A percentile compares a stretch with the other conserved stretches of the same genome.
Conservation (phyloP, 2,888 invertebrate species). For the Drosophila stalkeri region DNA sequence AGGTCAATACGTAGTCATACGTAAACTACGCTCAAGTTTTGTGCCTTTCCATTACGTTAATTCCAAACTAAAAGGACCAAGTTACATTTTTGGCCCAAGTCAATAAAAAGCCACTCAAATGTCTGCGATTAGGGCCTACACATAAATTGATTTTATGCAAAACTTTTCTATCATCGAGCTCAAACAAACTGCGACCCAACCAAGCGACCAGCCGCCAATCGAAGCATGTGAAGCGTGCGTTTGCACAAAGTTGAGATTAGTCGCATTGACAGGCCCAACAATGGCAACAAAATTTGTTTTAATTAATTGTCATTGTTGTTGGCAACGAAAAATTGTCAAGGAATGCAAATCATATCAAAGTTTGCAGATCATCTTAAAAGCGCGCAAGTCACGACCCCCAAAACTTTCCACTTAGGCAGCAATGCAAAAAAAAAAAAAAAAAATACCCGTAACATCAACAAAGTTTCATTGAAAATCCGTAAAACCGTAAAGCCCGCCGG, state of each 20-base stretch:
- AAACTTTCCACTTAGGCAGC: slow-evolving; percentile 66
- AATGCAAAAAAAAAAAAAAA: background rate
- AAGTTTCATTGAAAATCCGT: slow-evolving; percentile 57
- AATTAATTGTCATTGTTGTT: slow-evolving; percentile 73
- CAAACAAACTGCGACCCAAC: background rate
- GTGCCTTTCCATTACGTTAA: slow-evolving; percentile 16
- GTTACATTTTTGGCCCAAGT: slow-evolving; percentile 52
- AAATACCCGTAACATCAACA: background rate
- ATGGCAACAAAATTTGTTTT: slow-evolving; percentile 51
- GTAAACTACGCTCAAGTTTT: slow-evolving; percentile 33
- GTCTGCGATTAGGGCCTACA: slow-evolving; percentile 65
- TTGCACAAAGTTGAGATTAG: slow-evolving; percentile 49
- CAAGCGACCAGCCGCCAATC: background rate
- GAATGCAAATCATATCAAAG: slow-evolving; percentile 72
- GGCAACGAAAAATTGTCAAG: slow-evolving; percentile 35
- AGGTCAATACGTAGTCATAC: slow-evolving; percentile 6
- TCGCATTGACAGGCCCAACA: slow-evolving; percentile 42
- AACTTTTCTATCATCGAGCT: slow-evolving; percentile 63
- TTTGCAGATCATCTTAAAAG: slow-evolving; percentile 63
- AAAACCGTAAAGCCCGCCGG: slow-evolving; percentile 42
- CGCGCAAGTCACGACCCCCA: slow-evolving; percentile 55
- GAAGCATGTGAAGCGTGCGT: slow-evolving; percentile 18
- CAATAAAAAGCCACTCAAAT: slow-evolving; percentile 73
- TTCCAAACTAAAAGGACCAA: slow-evolving; percentile 34
- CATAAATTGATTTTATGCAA: slow-evolving; percentile 74